A percentile compares a stretch with the other conserved stretches of the same genome.
These are phyloP conservation scores for Drosophila dives DNA, from an alignment of 2,888 invertebrate genomes.

Conservation along the genomic window DNA sequence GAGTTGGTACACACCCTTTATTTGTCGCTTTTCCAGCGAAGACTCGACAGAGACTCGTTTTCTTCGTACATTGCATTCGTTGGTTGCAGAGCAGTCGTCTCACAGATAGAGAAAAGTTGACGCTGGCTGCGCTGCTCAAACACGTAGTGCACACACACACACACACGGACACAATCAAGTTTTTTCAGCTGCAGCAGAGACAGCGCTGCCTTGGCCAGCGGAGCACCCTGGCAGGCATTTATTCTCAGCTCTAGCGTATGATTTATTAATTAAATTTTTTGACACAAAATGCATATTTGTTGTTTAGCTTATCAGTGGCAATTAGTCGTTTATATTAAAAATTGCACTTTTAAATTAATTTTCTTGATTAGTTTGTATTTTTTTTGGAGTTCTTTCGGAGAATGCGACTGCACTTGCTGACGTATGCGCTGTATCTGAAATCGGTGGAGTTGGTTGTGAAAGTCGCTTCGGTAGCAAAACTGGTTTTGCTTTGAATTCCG, in stretches of 20 bases:
- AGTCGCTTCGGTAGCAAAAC: constrained; percentile 37
- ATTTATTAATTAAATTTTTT: constrained; percentile 22
- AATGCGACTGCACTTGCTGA: constrained; percentile 52
- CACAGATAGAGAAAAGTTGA: constrained; percentile 66
- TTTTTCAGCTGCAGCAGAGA: constrained; percentile 51
- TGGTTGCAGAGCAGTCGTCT: constrained; percentile 39
- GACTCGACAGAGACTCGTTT: constrained; percentile 68
- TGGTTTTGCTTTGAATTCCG: constrained; percentile 33
- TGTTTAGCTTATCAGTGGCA: neutral
- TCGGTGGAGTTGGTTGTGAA: constrained; percentile 17
- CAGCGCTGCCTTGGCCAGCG: constrained; percentile 56
- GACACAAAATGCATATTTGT: constrained; percentile 21
- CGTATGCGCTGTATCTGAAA: constrained; percentile 43
- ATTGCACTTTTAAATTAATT: neutral
- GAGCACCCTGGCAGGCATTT: constrained; percentile 65
- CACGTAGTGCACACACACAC: constrained; percentile 8
- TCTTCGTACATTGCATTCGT: constrained; percentile 67
- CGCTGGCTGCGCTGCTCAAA: constrained; percentile 52
- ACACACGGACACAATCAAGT: constrained; percentile 54
- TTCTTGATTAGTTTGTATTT: neutral
- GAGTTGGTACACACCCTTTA: constrained; percentile 64
- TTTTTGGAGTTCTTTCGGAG: neutral
- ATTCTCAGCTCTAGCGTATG: constrained; percentile 33
- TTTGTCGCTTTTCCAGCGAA: constrained; percentile 52
- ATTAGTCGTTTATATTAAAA: constrained; percentile 6